Conservation (phyloP, 2,797 vertebrate species). For the Mionectes olivaceus region DNA sequence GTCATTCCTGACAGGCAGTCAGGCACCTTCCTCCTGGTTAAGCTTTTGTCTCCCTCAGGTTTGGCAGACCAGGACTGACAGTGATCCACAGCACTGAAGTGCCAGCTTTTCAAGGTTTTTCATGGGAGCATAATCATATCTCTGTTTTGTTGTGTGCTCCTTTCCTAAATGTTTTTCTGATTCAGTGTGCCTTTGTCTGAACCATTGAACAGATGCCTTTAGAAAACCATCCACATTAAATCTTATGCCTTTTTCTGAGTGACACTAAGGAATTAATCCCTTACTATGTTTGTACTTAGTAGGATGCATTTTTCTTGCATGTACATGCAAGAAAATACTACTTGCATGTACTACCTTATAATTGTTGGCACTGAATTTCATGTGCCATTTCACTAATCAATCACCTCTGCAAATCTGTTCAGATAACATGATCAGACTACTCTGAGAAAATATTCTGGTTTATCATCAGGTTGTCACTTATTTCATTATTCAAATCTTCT, state of each 20-base stretch:
- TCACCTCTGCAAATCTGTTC: neutral
- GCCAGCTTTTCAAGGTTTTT: neutral
- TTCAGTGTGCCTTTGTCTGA: neutral
- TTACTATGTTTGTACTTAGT: neutral
- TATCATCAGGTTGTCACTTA: neutral
- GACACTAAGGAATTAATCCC: neutral
- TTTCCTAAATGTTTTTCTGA: neutral
- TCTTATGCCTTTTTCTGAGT: neutral
- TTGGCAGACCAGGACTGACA: neutral
- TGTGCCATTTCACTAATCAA: neutral
- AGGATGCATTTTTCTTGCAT: neutral
- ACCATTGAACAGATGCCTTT: neutral
- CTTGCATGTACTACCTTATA: neutral
- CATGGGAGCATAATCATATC: neutral
- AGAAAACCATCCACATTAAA: neutral
- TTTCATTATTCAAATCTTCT: neutral
- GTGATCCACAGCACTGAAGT: neutral
- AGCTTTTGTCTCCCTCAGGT: neutral
- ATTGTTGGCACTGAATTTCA: neutral
- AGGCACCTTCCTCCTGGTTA: neutral
- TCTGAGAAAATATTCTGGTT: neutral
- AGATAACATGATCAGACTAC: neutral
- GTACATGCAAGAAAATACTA: too few relatives aligned
- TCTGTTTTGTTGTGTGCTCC: neutral
- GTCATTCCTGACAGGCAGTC: fast-evolving